Conservation (phyloP, 2,888 invertebrate genomes). For the Phlogophora meticulosa region DNA sequence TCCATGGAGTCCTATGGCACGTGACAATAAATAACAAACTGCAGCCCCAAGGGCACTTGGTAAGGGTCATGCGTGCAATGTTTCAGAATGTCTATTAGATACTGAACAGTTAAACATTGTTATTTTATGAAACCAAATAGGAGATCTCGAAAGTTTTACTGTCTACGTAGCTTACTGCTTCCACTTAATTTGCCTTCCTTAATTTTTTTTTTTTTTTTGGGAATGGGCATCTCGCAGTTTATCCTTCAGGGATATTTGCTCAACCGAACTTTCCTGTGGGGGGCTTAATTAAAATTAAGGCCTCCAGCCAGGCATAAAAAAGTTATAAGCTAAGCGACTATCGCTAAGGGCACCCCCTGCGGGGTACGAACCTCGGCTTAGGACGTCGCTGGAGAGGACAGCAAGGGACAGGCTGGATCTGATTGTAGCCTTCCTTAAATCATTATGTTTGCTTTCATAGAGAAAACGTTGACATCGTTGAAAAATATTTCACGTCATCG, state of each 20-base stretch:
- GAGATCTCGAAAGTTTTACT: conserved; percentile 7
- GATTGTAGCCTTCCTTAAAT: too few species aligned
- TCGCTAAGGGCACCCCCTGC: too few species aligned
- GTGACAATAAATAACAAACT: conserved; percentile 65
- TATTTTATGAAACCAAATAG: background rate
- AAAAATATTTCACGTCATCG: conserved; percentile 28
- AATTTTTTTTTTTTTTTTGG: too few species aligned
- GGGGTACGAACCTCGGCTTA: too few species aligned
- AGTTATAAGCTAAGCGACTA: too few species aligned
- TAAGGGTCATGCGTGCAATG: conserved; percentile 17
- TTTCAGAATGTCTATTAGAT: conserved; percentile 18
- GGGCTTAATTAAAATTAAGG: too few species aligned
- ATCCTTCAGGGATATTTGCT: too few species aligned
- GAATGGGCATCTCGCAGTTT: too few species aligned
- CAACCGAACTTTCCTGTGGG: too few species aligned
- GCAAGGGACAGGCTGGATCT: too few species aligned
- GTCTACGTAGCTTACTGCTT: background rate
- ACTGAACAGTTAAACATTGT: background rate
- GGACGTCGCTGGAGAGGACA: too few species aligned
- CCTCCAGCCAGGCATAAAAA: too few species aligned
- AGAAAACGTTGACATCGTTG: conserved; percentile 20
- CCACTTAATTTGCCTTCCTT: background rate
- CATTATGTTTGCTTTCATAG: conserved; percentile 4
- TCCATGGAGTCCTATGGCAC: conserved; percentile 56
- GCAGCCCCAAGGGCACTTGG: conserved; percentile 43